Conservation (phyloP, 2,113 vertebrate genomes). For the Acanthisitta chloris region DNA sequence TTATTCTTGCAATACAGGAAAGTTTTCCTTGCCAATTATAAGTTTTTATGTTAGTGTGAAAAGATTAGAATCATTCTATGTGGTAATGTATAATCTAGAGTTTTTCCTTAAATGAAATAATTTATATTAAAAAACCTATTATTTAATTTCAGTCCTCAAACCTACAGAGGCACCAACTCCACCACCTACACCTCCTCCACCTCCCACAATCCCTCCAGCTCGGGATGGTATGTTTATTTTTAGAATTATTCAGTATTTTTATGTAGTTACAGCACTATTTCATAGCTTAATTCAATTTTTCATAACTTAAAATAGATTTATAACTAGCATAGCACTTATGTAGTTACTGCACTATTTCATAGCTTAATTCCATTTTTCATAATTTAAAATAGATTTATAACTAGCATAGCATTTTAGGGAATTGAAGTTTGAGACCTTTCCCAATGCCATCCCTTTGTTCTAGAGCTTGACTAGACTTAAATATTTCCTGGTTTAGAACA, state of each 20-base stretch:
- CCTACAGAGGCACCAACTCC: slow-evolving; percentile 88
- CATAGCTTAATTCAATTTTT: not conserved
- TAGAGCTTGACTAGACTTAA: not conserved
- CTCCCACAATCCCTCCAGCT: slow-evolving; percentile 92
- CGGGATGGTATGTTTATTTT: slow-evolving; percentile 82
- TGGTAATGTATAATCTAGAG: not conserved
- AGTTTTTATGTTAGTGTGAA: not conserved
- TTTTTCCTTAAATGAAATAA: not conserved
- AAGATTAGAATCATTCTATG: not conserved
- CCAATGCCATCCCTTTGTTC: not conserved
- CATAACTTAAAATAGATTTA: not conserved
- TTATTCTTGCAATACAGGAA: not conserved
- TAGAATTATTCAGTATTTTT: not conserved
- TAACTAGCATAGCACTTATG: not conserved
- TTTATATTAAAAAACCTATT: not conserved
- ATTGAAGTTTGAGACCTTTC: not conserved
- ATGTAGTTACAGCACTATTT: not conserved
- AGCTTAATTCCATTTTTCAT: not conserved
- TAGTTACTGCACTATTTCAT: not conserved
- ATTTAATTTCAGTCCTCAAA: slow-evolving; percentile 80
- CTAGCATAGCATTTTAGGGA: not conserved
- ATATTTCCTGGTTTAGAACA: not conserved
- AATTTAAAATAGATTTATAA: not conserved
- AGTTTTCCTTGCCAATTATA: not conserved
- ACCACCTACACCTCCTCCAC: slow-evolving; percentile 89